phyloP scores from a whole-genome alignment of 2,797 vertebrate species.

The Numenius phaeopus region DNA sequence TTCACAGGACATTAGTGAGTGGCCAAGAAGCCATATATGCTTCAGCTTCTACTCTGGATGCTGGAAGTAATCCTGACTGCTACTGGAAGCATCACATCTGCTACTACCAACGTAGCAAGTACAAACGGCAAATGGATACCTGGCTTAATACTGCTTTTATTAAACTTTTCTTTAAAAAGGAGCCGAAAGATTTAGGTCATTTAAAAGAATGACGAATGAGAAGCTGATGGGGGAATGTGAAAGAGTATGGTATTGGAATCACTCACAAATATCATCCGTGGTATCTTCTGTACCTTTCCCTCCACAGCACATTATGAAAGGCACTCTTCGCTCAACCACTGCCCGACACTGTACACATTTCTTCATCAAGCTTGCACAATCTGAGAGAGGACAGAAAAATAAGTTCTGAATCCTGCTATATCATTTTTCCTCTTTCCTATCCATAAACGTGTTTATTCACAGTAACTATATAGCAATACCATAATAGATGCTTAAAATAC shows the following conservation, averaged over 20 bases:
- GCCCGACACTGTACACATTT: constrained; percentile 99
- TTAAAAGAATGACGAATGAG: constrained; percentile 29
- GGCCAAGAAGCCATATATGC: not conserved
- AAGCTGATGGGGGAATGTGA: constrained; percentile 51
- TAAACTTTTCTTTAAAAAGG: not conserved
- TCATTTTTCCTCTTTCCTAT: not conserved
- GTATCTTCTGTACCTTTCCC: constrained; percentile 97
- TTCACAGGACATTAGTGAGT: not conserved
- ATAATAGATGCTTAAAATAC: not conserved
- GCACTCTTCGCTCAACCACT: constrained; percentile 94
- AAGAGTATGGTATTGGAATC: constrained; percentile 72
- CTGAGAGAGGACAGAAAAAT: constrained; percentile 76
- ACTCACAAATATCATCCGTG: constrained; percentile 96
- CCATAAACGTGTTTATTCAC: not conserved
- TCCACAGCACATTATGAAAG: constrained; percentile 96
- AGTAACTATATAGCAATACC: not conserved
- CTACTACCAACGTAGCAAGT: not conserved
- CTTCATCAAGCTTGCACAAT: constrained; percentile 99
- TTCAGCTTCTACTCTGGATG: not conserved
- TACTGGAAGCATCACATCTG: not conserved
- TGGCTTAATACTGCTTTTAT: not conserved
- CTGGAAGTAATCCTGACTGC: not conserved
- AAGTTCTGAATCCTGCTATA: not conserved
- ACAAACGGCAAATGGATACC: not conserved
- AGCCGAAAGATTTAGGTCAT: not conserved